Evolutionary conservation across 2,888 invertebrate species (phyloP), one percentile per base, ranked within the genome.

Genomic region (Drosophila atripex): DNA sequence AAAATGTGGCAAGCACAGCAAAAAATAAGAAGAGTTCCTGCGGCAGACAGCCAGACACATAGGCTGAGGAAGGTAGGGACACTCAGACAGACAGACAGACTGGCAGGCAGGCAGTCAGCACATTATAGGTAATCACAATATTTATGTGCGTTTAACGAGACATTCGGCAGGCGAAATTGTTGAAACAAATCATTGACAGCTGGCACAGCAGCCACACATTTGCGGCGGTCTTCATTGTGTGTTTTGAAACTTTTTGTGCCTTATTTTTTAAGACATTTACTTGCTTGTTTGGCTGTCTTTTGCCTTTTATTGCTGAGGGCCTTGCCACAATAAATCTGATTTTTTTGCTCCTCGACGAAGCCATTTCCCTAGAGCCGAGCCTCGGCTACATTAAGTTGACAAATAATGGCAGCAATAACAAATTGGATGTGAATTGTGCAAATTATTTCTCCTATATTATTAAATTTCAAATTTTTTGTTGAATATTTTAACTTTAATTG

Each of bases 91-190:
- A 21, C 52, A 58, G 39, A 50, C 38, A 51, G 55, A 39, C 54
- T 28, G 55, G 63, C 49, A 16, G 45, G 28, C 69, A 53, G 76
- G 60, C 71, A 68, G 66, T 72, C 63, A 58, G 78, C 82, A 73
- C 88, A 87, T 82, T 85, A 85, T 73, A 76, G 82, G 88, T 87
- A 82, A 82, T 82, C 86, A 85, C 86, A 74, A 86, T 88, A 85
- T 82, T 82, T 82, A 87, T 87, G 88, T 87, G 70, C 78, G 71
- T 78, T 82, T 82, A 82, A 87, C 79, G 86, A 82, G 86, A 85
- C 70, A 71, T 71, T 75, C 72, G 70, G 58, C 82, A 71, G 53
- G 68, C 64, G 45, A 85, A 87, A 73, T 82, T 74, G 83, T 85
- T 78, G 70, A 85, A 87, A 82, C 82, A 82, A 82, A 87, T 82